These are phyloP conservation scores for Nothobranchius furzeri DNA, from an alignment of 2,113 vertebrate genomes.

Conservation along the genomic window DNA sequence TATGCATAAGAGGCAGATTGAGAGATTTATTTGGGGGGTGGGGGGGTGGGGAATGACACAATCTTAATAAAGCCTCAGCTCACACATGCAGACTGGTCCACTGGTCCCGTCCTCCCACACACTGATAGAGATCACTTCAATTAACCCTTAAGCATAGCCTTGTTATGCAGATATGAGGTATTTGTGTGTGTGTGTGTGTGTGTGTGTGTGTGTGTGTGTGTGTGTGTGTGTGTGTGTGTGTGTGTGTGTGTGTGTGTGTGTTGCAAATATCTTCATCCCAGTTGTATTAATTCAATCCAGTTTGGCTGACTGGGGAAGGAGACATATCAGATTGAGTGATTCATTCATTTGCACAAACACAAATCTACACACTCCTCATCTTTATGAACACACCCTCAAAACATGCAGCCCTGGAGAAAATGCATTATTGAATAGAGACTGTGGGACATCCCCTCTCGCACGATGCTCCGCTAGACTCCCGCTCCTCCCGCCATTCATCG, in stretches of 20 bases:
- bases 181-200: slow-evolving; percentile 4
- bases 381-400: slow-evolving; percentile 12
- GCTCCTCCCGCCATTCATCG: slow-evolving; percentile 56
- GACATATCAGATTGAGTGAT: slow-evolving; percentile 26
- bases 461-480: slow-evolving; percentile 34
- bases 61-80: slow-evolving; percentile 50
- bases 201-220: not conserved
- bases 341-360: slow-evolving; percentile 18
- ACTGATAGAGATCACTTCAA: slow-evolving; percentile 70
- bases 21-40: slow-evolving; percentile 32
- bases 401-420: slow-evolving; percentile 42
- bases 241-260: not conserved
- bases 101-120: slow-evolving; percentile 46
- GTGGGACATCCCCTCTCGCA: slow-evolving; percentile 51
- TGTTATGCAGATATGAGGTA: slow-evolving; percentile 57
- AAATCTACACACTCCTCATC: slow-evolving; percentile 12
- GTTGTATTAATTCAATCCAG: slow-evolving; percentile 73
- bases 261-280: slow-evolving; percentile 44
- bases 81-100: slow-evolving; percentile 25
- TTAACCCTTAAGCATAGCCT: slow-evolving; percentile 66
- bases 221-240: not conserved
- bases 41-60: slow-evolving; percentile 55
- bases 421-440: slow-evolving; percentile 68
- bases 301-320: slow-evolving; percentile 45
- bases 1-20: slow-evolving; percentile 57